Evolutionary conservation across 2,797 vertebrate species (phyloP).

Genomic region (Sebastes minor): DNA sequence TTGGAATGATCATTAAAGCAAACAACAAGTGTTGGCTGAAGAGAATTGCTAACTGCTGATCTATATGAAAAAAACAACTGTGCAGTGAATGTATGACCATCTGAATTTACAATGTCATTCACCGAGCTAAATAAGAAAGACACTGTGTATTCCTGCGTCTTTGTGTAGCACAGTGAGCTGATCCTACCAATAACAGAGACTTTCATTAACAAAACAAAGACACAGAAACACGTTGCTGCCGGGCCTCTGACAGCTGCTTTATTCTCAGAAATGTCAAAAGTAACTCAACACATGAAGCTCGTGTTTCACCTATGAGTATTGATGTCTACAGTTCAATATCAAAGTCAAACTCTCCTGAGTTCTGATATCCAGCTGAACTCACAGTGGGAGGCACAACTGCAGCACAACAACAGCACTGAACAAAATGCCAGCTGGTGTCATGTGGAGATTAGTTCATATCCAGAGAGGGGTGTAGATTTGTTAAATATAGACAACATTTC

Average conservation of each 20-base stretch:
- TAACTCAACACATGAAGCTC: not conserved
- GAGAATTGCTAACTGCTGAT: too few species aligned
- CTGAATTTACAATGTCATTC: not conserved
- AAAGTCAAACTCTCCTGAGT: not conserved
- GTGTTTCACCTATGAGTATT: not conserved
- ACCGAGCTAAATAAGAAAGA: not conserved
- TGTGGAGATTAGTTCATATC: not conserved
- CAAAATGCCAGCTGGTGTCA: not conserved
- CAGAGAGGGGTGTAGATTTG: not conserved
- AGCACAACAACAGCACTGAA: not conserved
- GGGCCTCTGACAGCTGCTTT: not conserved
- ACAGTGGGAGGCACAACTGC: not conserved
- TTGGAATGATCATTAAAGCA: not conserved
- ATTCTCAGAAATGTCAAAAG: not conserved
- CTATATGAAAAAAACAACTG: too few species aligned
- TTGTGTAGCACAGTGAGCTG: not conserved
- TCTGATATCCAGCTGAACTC: slow-evolving; percentile 27
- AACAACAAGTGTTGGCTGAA: too few species aligned
- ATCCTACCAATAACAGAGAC: not conserved
- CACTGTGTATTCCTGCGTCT: not conserved
- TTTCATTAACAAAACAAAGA: not conserved
- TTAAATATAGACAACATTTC: not conserved
- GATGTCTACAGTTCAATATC: slow-evolving; percentile 3
- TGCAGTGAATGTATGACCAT: too few species aligned
- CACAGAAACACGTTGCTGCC: not conserved